phyloP scores from a whole-genome alignment of 2,797 vertebrate species.

The Babyrousa celebensis region DNA sequence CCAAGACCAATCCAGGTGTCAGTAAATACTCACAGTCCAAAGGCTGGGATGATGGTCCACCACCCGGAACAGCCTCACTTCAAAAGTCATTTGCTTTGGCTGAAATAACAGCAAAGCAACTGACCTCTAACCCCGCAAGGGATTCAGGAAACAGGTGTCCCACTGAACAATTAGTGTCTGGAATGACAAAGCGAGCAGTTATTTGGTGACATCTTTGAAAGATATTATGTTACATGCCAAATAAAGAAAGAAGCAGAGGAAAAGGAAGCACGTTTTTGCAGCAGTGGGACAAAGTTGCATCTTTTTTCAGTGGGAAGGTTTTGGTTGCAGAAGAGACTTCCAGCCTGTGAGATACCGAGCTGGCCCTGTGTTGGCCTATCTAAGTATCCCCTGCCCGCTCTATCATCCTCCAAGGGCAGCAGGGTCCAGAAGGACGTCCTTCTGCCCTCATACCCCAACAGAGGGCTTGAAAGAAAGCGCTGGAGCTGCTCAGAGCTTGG shows the following conservation, averaged over 20 bases:
- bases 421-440: not conserved
- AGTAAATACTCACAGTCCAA: accelerated
- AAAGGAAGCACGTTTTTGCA: accelerated
- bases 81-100: not conserved
- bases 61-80: not conserved
- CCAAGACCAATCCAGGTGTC: accelerated
- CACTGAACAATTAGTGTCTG: too few relatives aligned
- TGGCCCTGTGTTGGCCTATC: not conserved
- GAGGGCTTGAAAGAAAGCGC: not conserved
- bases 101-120: not conserved
- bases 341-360: not conserved
- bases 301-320: not conserved
- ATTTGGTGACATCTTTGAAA: not conserved
- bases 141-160: not conserved
- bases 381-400: not conserved
- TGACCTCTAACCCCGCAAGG: not conserved
- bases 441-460: accelerated
- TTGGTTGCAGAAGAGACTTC: not conserved
- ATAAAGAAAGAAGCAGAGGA: not conserved
- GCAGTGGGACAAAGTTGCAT: accelerated
- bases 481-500: not conserved
- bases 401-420: not conserved
- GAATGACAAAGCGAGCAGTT: accelerated
- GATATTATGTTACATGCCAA: not conserved
- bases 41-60: accelerated